These are phyloP conservation scores for Xiphorhynchus elegans DNA, from an alignment of 2,113 vertebrate genomes.

Conservation along the genomic window DNA sequence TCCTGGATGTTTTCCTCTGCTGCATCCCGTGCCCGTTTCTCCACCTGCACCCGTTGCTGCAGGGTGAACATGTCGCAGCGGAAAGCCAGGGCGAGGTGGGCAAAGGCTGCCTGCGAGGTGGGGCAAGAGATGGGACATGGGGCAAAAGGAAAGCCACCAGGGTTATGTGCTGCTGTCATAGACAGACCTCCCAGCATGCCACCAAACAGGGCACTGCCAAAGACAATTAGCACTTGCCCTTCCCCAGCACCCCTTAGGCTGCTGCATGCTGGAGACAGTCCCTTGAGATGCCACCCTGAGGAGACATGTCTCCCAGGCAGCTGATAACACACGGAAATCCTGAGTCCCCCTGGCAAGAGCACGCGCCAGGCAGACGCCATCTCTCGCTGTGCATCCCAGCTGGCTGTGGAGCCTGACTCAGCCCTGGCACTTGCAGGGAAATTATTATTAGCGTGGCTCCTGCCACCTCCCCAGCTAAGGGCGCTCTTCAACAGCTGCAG, in stretches of 20 bases:
- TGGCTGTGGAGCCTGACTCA: background rate
- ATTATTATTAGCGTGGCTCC: background rate
- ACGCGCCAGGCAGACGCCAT: background rate
- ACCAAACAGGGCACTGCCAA: background rate
- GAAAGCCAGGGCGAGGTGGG: constrained; percentile 83
- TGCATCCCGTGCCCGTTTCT: constrained; percentile 81
- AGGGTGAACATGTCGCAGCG: constrained; percentile 84
- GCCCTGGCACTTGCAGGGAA: background rate
- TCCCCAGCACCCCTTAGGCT: background rate
- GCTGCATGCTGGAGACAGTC: background rate
- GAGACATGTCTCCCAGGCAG: background rate
- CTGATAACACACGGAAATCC: background rate
- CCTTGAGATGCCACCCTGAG: background rate
- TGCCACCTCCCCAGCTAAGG: background rate
- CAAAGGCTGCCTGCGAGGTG: constrained; percentile 75
- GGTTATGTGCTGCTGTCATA: rapidly evolving
- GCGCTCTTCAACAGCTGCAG: background rate
- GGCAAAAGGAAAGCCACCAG: background rate
- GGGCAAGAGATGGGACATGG: background rate
- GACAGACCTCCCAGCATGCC: background rate
- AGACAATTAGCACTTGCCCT: background rate
- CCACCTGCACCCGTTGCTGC: constrained; percentile 81
- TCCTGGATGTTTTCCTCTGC: constrained; percentile 85
- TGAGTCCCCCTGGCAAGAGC: background rate
- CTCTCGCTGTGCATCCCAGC: background rate